phyloP scores from a whole-genome alignment of 2,797 vertebrate species.

The Naso thynnoides region DNA sequence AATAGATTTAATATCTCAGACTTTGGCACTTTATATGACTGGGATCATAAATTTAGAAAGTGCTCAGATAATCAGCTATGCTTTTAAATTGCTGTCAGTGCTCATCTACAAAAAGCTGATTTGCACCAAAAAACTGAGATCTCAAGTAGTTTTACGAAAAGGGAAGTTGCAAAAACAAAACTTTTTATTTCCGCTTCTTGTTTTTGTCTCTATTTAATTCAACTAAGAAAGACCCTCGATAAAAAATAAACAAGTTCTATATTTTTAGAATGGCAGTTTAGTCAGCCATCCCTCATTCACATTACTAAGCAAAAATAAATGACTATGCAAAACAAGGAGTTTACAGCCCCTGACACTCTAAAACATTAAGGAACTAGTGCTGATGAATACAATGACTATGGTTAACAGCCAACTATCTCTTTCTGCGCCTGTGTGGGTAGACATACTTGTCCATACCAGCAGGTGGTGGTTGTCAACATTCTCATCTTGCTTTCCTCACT shows the following conservation, averaged over 20 bases:
- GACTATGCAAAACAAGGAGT: neutral
- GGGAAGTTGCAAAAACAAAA: conserved; percentile 7
- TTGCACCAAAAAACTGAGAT: neutral
- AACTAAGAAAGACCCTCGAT: neutral
- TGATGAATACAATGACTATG: no score
- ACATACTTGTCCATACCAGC: no score
- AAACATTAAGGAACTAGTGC: no score
- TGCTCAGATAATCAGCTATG: neutral
- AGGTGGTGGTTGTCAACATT: no score
- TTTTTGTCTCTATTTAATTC: neutral
- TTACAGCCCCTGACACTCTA: no score
- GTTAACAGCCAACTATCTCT: no score
- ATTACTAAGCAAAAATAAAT: no score
- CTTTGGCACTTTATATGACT: neutral
- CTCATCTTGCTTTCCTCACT: no score
- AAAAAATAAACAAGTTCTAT: neutral
- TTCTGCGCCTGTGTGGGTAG: no score
- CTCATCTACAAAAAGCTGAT: neutral
- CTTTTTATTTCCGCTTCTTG: conserved; percentile 13
- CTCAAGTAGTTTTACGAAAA: neutral
- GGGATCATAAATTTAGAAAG: neutral
- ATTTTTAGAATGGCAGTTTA: neutral
- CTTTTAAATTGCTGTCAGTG: neutral
- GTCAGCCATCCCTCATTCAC: neutral
- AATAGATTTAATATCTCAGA: neutral